phyloP scores from a whole-genome alignment of 64 coral and sea anemone species.

The Trachythela sp. region DNA sequence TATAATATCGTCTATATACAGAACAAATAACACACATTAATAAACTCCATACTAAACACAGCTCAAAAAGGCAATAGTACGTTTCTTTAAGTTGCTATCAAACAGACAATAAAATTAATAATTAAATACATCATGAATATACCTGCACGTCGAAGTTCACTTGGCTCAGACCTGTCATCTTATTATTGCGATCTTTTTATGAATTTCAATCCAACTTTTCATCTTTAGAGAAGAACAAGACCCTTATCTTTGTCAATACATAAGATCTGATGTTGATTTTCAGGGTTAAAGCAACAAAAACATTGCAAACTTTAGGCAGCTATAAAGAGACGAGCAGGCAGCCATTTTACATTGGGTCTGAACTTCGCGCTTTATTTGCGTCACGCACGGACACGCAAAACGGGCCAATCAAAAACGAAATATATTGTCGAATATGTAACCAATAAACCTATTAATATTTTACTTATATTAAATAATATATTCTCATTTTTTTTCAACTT shows the following conservation, averaged over 20 bases:
- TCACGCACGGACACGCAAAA: not conserved
- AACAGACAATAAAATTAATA: not conserved
- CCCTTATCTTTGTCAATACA: not conserved
- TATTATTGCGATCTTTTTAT: not conserved
- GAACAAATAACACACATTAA: not conserved
- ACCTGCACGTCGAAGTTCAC: slow-evolving; percentile 95
- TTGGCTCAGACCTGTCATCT: slow-evolving; percentile 90
- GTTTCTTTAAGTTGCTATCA: no score
- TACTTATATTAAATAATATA: no score
- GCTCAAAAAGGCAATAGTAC: not conserved
- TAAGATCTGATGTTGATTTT: not conserved
- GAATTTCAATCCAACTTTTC: not conserved
- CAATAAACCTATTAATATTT: no score
- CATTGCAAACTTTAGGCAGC: not conserved
- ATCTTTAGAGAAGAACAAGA: not conserved
- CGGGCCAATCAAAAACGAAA: not conserved
- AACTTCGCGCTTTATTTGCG: not conserved
- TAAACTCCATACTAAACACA: not conserved
- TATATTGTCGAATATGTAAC: not conserved
- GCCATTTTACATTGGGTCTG: not conserved
- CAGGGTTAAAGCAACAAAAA: not conserved
- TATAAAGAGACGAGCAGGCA: not conserved
- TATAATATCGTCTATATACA: no score
- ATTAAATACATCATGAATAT: slow-evolving; percentile 11
- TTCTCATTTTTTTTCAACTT: no score